Percentiles rank a stretch among this genome's conserved stretches.
These are phyloP conservation scores for Exocentrus adspersus DNA, from an alignment of 2,888 invertebrate species.

Conservation along the genomic window DNA sequence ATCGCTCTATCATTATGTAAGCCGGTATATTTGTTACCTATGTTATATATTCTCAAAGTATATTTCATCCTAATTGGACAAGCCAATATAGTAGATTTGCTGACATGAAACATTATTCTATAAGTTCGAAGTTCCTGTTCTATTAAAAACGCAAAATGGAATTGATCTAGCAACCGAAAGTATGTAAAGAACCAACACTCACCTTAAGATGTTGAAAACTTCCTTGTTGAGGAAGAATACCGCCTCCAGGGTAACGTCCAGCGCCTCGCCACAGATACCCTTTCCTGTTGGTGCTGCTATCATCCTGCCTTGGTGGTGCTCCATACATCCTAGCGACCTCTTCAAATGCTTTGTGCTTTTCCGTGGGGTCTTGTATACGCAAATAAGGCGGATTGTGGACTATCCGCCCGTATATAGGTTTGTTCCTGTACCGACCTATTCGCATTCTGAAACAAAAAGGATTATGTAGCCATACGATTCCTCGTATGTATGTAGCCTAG, in stretches of 20 bases:
- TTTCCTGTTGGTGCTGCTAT: too few relatives aligned
- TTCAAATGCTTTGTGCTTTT: conserved; percentile 65
- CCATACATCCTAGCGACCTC: conserved; percentile 67
- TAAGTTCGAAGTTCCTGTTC: too few relatives aligned
- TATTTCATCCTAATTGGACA: not conserved
- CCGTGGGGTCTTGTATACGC: conserved; percentile 60
- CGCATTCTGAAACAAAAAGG: conserved; percentile 58
- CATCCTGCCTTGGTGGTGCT: conserved; percentile 60
- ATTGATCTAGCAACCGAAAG: too few relatives aligned
- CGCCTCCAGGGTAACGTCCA: conserved; percentile 62
- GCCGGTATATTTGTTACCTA: not conserved
- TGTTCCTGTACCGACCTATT: conserved; percentile 59
- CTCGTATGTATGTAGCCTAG: too few relatives aligned
- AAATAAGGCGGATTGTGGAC: conserved; percentile 73
- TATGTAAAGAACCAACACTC: too few relatives aligned
- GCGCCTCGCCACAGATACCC: conserved; percentile 61
- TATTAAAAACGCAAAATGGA: too few relatives aligned
- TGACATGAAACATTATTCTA: not conserved
- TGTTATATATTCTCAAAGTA: not conserved
- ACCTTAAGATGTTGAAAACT: conserved; percentile 79
- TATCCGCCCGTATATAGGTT: conserved; percentile 77
- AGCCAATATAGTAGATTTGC: not conserved
- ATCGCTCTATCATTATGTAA: not conserved
- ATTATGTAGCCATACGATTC: too few relatives aligned
- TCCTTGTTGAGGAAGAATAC: conserved; percentile 66